Conservation (phyloP, 2,797 vertebrate species). For the Microctenopoma stevenorrisi region DNA sequence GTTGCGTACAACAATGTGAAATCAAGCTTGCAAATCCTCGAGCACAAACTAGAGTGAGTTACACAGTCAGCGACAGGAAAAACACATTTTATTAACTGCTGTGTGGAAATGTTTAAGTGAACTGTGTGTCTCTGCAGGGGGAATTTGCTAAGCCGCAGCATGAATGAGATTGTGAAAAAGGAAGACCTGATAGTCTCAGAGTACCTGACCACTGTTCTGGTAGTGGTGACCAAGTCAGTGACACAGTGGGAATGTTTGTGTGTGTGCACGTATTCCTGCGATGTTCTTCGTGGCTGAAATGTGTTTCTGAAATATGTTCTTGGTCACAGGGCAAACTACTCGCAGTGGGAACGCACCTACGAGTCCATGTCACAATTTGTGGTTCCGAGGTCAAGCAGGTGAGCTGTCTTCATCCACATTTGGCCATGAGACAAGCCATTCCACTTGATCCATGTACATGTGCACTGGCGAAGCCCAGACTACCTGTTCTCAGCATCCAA, state of each 20-base stretch:
- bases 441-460: constrained; percentile 30
- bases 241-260: background rate
- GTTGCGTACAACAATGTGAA: constrained; percentile 87
- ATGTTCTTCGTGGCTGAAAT: background rate
- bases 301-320: constrained; percentile 7
- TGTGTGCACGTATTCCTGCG: background rate
- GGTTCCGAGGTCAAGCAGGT: constrained; percentile 96
- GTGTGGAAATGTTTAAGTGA: background rate
- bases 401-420: constrained; percentile 51
- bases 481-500: constrained; percentile 26
- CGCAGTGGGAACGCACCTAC: constrained; percentile 92
- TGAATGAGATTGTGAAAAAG: constrained; percentile 89
- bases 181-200: constrained; percentile 95
- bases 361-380: constrained; percentile 94
- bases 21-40: constrained; percentile 84
- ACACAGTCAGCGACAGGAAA: background rate
- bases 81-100: background rate
- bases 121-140: constrained; percentile 77
- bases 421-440: constrained; percentile 31
- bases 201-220: constrained; percentile 93
- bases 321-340: constrained; percentile 81
- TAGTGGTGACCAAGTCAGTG: constrained; percentile 85
- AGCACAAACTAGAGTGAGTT: constrained; percentile 88
- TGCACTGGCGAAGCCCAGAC: constrained; percentile 8
- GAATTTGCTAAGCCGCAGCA: constrained; percentile 87